phyloP scores from a whole-genome alignment of 2,888 invertebrate species.

The Ophioninae sp. region DNA sequence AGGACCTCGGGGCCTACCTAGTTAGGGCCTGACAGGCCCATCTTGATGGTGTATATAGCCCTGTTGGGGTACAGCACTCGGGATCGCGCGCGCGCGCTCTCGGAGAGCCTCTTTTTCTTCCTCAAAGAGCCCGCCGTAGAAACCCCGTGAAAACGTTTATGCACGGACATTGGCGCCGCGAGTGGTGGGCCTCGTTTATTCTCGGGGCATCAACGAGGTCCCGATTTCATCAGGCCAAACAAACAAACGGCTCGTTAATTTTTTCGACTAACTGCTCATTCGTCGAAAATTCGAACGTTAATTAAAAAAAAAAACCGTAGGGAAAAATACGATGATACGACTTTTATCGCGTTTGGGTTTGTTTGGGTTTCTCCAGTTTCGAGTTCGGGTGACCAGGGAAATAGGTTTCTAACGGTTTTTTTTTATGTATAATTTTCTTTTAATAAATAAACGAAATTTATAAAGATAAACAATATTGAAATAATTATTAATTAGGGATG shows the following conservation, averaged over 20 bases:
- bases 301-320: neutral
- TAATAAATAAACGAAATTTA: no score
- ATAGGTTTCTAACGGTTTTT: no score
- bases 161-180: slow-evolving; percentile 75
- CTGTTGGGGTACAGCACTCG: slow-evolving; percentile 40
- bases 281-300: neutral
- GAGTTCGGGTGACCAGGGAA: no score
- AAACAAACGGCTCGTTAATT: slow-evolving; percentile 46
- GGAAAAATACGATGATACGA: neutral
- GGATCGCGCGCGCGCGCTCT: slow-evolving; percentile 60
- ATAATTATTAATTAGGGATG: no score
- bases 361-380: neutral
- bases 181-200: slow-evolving; percentile 63
- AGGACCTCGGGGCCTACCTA: slow-evolving; percentile 72
- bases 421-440: no score
- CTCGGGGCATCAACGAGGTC: slow-evolving; percentile 39
- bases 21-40: slow-evolving; percentile 79
- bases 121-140: slow-evolving; percentile 74
- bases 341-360: neutral
- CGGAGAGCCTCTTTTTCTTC: slow-evolving; percentile 65
- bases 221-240: slow-evolving; percentile 48
- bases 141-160: slow-evolving; percentile 79
- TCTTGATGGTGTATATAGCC: slow-evolving; percentile 71
- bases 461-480: no score
- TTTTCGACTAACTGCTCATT: slow-evolving; percentile 8